Evolutionary conservation across 2,113 vertebrate genomes (phyloP).

Genomic region (Neolamprologus brichardi): DNA sequence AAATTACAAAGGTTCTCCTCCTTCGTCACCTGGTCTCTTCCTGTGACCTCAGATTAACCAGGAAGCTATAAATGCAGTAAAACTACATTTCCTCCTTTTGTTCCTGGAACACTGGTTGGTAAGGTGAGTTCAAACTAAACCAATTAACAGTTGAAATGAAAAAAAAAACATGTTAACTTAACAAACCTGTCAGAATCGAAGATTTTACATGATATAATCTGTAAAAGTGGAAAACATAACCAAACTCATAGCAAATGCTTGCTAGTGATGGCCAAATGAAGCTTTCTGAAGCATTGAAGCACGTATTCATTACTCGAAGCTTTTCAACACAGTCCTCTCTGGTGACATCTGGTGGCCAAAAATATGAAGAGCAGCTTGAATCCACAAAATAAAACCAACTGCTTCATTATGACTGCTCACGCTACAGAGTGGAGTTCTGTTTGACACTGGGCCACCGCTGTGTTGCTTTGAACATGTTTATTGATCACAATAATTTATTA

Average conservation of each 20-base stretch:
- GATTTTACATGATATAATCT: not conserved
- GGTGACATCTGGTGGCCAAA: not conserved
- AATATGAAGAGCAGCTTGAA: not conserved
- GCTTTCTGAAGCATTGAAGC: not conserved
- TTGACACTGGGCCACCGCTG: fast-evolving
- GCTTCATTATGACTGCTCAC: fast-evolving
- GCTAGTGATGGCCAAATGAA: not conserved
- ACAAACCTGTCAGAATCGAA: not conserved
- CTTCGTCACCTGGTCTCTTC: not conserved
- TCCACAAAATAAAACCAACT: not conserved
- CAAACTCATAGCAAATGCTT: not conserved
- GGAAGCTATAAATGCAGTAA: not conserved
- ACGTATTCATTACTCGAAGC: not conserved
- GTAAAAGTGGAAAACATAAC: not conserved
- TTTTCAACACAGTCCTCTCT: not conserved
- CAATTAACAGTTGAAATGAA: not conserved
- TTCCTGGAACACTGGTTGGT: not conserved
- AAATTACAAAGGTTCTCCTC: not conserved
- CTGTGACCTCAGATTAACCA: not conserved
- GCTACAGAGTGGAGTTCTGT: not conserved
- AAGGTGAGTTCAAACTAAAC: not conserved
- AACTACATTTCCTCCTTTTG: not conserved
- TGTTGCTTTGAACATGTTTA: not conserved
- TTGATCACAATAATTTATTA: no score
- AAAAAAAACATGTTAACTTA: not conserved